These are phyloP conservation scores for Acyrthosiphon pisum DNA, from an alignment of 1,140 invertebrate species.

Conservation along the genomic window DNA sequence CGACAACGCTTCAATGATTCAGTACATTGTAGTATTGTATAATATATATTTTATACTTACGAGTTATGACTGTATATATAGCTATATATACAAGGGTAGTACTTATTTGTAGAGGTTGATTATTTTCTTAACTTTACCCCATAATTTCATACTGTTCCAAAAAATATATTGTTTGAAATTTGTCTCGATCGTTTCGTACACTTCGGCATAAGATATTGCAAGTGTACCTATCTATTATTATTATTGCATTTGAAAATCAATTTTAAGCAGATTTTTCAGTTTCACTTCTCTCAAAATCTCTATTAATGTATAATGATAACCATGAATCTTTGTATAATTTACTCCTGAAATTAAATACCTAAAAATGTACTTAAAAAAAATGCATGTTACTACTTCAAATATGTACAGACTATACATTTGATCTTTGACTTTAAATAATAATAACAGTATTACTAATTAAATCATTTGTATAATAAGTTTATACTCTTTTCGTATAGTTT, in stretches of 20 bases:
- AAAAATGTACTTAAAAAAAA: background rate
- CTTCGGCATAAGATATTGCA: background rate
- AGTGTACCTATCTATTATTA: background rate
- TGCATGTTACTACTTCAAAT: background rate
- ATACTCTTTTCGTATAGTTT: background rate
- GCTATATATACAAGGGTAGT: background rate
- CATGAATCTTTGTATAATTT: background rate
- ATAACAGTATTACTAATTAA: background rate
- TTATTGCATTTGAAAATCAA: background rate
- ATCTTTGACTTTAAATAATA: background rate
- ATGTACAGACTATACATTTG: background rate
- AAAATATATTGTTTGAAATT: too few relatives aligned
- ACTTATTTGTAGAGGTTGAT: background rate
- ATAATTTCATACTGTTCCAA: too few relatives aligned
- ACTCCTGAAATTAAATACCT: background rate
- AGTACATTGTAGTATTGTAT: background rate
- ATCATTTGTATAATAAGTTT: background rate
- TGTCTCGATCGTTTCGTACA: background rate
- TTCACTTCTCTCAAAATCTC: background rate
- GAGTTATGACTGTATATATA: background rate
- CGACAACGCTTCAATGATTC: background rate
- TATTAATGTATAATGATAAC: background rate
- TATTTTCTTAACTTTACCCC: background rate
- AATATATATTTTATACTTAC: background rate
- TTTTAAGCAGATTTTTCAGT: background rate